phyloP scores from a whole-genome alignment of 1,140 invertebrate genomes.

The honey bee (Apis mellifera) region Amel_HAv3.1 CM009941.2:13293001-13293500 shows the following conservation, averaged over 20 bases:
- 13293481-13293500: conserved; percentile 36
- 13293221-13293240: too few species aligned
- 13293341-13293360: background rate
- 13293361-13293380: background rate
- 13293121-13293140: background rate
- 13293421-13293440: conserved; percentile 47
- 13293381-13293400: conserved; percentile 48
- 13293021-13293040: conserved; percentile 65
- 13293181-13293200: too few species aligned
- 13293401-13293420: conserved; percentile 35
- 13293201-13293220: too few species aligned
- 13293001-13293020: conserved; percentile 75
- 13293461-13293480: conserved; percentile 77
- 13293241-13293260: too few species aligned
- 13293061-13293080: conserved; percentile 71
- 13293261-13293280: too few species aligned
- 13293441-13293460: conserved; percentile 64
- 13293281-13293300: too few species aligned
- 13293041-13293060: conserved; percentile 73
- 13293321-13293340: too few species aligned
- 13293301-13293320: too few species aligned
- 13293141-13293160: too few species aligned
- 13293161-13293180: too few species aligned
- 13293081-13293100: conserved; percentile 25
- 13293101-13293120: background rate